Conservation (phyloP, 2,797 vertebrate genomes). For the Tenualosa thibaudeaui region DNA sequence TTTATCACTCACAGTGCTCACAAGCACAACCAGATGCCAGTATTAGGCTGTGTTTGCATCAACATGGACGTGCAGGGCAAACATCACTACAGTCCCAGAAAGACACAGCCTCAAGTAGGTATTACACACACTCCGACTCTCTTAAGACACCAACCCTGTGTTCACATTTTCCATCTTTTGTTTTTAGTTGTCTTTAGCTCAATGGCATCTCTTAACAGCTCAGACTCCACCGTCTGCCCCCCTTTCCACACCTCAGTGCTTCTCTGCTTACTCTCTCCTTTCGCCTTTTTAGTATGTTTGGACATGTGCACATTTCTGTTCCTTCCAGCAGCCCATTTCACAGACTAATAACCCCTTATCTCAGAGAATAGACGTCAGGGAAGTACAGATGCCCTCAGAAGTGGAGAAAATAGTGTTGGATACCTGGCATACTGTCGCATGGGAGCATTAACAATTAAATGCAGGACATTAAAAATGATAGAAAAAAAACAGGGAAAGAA, state of each 20-base stretch:
- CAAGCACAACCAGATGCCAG: no score
- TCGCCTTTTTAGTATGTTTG: background rate
- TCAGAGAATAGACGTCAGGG: conserved; percentile 4
- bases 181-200: background rate
- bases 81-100: background rate
- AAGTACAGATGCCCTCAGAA: background rate
- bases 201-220: background rate
- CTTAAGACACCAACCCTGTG: background rate
- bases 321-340: conserved; percentile 9
- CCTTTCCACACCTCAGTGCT: background rate
- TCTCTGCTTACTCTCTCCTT: background rate
- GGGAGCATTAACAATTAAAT: background rate
- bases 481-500: background rate
- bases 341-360: conserved; percentile 23
- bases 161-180: background rate
- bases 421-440: background rate
- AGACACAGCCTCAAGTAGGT: background rate
- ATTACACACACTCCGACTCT: background rate
- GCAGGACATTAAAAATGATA: background rate
- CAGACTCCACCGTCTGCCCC: background rate
- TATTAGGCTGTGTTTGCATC: no score
- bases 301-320: background rate
- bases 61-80: background rate
- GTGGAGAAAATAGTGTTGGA: background rate
- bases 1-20: no score